Conservation (phyloP, 1,140 invertebrate species). For the Eupeodes corollae region DNA sequence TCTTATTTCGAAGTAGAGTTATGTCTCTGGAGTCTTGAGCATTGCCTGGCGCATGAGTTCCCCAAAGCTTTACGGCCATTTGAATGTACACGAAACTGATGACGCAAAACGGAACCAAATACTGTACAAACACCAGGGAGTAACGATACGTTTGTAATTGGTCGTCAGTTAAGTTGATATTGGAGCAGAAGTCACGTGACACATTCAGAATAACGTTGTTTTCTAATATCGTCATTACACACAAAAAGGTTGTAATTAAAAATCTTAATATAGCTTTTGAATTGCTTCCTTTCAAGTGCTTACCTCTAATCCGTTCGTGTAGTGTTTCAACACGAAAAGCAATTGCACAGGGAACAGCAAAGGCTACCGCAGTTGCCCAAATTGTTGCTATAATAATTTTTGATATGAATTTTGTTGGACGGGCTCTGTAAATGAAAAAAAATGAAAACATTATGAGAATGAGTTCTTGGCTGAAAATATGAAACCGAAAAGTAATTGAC, state of each 20-base stretch:
- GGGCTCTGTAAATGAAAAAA: constrained; percentile 42
- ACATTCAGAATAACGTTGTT: constrained; percentile 23
- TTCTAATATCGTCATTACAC: constrained; percentile 11
- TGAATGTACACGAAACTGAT: constrained; percentile 70
- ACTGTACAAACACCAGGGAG: constrained; percentile 51
- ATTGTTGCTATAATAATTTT: constrained; percentile 57
- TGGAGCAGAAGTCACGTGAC: constrained; percentile 46
- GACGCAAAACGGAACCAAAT: constrained; percentile 61
- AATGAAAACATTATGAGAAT: background rate
- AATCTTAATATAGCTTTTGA: background rate
- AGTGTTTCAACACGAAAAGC: constrained; percentile 46
- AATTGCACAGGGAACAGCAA: constrained; percentile 56
- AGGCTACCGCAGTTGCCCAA: constrained; percentile 49
- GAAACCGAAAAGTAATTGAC: background rate
- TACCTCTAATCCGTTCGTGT: constrained; percentile 27
- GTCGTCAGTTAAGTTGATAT: constrained; percentile 42
- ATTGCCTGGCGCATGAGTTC: constrained; percentile 61
- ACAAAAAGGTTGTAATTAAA: constrained; percentile 3
- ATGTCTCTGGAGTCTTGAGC: constrained; percentile 62
- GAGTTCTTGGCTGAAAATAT: background rate
- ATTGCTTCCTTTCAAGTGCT: constrained; percentile 5
- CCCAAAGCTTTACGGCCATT: constrained; percentile 65
- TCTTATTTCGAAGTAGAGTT: constrained; percentile 65
- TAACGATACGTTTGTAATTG: constrained; percentile 46
- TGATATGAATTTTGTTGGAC: constrained; percentile 54